Evolutionary conservation across 2,113 vertebrate species (phyloP).

Genomic region (Pteruthius melanotis): DNA sequence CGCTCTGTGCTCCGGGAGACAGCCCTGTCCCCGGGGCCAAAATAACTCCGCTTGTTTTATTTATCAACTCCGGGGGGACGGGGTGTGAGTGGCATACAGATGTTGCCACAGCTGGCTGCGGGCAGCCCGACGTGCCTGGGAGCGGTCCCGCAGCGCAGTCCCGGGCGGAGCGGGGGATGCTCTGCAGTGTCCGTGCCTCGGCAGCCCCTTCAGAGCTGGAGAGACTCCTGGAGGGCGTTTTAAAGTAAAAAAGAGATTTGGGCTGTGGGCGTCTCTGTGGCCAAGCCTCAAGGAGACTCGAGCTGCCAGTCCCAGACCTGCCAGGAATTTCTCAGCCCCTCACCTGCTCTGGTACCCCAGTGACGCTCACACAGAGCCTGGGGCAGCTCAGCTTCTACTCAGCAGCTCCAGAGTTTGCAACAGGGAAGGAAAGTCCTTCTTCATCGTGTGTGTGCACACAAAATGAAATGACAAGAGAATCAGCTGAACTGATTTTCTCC

Average conservation of each 20-base stretch:
- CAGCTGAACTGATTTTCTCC: neutral
- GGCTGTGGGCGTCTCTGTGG: rapidly evolving
- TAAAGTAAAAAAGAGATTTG: neutral
- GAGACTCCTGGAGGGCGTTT: neutral
- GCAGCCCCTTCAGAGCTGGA: neutral
- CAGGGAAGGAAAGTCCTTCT: neutral
- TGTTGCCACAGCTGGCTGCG: conserved; percentile 60
- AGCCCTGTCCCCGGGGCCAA: conserved; percentile 54
- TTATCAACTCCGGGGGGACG: conserved; percentile 52
- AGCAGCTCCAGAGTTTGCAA: neutral
- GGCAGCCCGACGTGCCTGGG: neutral
- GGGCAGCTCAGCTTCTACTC: neutral
- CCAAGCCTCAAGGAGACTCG: neutral
- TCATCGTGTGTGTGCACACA: neutral
- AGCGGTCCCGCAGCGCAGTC: rapidly evolving
- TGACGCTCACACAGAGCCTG: neutral
- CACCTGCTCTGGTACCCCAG: neutral
- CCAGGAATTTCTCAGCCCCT: neutral
- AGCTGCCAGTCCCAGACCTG: neutral
- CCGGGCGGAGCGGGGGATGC: neutral
- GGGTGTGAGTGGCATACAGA: conserved; percentile 55
- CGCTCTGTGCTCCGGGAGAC: conserved; percentile 72
- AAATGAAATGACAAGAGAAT: neutral
- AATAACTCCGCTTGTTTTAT: conserved; percentile 75
- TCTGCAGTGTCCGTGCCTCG: rapidly evolving